These are phyloP conservation scores for Ascaphus truei DNA, from an alignment of 2,113 vertebrate species.

Conservation along the genomic window DNA sequence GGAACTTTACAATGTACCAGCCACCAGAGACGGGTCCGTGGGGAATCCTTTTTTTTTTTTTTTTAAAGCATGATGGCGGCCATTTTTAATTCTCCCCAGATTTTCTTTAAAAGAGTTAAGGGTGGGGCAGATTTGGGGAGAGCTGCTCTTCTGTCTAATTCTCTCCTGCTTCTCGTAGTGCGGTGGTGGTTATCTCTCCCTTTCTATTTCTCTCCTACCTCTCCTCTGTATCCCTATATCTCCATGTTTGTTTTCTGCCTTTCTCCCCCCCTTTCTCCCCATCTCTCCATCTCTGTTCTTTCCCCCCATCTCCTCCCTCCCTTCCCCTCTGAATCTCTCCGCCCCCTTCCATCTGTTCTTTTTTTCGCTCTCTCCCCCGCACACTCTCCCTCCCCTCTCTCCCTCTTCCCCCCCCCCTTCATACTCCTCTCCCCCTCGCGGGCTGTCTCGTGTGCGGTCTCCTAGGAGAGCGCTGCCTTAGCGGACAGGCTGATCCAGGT, in stretches of 20 bases:
- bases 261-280: slow-evolving; percentile 35
- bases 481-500: slow-evolving; percentile 98
- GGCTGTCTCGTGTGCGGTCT: slow-evolving; percentile 41
- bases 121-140: background rate
- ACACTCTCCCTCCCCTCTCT: slow-evolving; percentile 44
- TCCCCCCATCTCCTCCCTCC: no score
- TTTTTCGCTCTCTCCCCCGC: slow-evolving; percentile 46
- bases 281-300: no score
- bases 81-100: background rate
- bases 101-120: background rate
- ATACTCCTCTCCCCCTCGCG: slow-evolving; percentile 49
- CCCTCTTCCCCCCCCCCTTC: slow-evolving; percentile 41
- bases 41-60: no score
- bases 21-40: no score
- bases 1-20: no score
- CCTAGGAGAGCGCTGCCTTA: slow-evolving; percentile 93
- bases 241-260: slow-evolving; percentile 40
- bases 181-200: slow-evolving; percentile 35
- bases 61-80: no score
- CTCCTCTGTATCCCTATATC: slow-evolving; percentile 17
- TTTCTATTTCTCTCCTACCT: slow-evolving; percentile 29
- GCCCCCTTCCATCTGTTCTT: slow-evolving; percentile 37
- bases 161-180: slow-evolving; percentile 39
- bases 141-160: slow-evolving; percentile 40
- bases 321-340: slow-evolving; percentile 41